Evolutionary conservation across 1,140 invertebrate species (phyloP).

Genomic region (Solenopsis invicta): DNA sequence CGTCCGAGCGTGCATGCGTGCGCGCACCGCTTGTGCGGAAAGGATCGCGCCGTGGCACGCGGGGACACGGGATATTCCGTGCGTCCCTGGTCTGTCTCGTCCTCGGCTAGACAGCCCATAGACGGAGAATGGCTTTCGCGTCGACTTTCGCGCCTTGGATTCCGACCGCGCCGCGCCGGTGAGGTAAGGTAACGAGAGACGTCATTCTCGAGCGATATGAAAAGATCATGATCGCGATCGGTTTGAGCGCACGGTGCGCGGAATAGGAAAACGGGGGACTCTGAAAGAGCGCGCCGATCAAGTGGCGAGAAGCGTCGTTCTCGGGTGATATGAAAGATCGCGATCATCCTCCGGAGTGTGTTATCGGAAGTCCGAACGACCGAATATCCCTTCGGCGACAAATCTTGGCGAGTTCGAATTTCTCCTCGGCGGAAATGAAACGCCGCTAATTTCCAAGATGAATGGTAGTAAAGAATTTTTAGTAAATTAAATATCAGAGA

Average conservation of each 20-base stretch:
- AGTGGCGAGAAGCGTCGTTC: constrained; percentile 2
- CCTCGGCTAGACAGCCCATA: constrained; percentile 76
- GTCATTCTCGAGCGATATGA: constrained; percentile 5
- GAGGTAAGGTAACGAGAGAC: constrained; percentile 10
- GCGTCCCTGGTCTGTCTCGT: constrained; percentile 63
- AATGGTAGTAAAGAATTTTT: neutral
- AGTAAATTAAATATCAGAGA: neutral
- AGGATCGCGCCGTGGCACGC: constrained; percentile 1
- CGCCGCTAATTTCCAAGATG: neutral
- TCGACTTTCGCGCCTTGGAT: constrained; percentile 33
- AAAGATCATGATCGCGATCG: constrained; percentile 41
- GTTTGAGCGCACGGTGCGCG: neutral
- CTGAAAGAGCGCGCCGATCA: constrained; percentile 16
- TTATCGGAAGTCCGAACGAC: neutral
- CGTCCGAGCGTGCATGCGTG: too few relatives aligned
- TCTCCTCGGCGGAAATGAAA: neutral
- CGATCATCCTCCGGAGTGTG: neutral
- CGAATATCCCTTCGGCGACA: neutral
- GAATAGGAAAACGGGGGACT: too few relatives aligned
- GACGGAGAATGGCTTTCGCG: constrained; percentile 74
- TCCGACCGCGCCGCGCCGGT: constrained; percentile 4
- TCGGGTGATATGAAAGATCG: constrained; percentile 1
- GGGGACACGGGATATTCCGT: constrained; percentile 50
- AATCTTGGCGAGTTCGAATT: neutral
- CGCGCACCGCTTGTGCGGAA: neutral